Conservation (phyloP, 2,113 vertebrate species). For the Clarias batrachus region DNA sequence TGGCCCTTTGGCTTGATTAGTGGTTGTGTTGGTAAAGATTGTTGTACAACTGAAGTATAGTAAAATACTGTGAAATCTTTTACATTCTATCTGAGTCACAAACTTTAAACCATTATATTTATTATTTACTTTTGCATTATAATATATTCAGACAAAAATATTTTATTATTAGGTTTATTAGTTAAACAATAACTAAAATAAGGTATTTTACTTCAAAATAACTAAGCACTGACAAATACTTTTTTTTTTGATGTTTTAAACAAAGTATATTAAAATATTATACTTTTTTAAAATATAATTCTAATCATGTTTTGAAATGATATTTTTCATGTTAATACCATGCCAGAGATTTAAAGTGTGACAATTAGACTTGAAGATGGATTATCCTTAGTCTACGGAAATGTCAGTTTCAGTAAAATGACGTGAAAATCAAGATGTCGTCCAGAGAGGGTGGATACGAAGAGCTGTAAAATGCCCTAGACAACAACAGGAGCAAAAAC, state of each 20-base stretch:
- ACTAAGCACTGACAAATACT: background rate
- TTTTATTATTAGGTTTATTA: background rate
- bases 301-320: background rate
- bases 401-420: background rate
- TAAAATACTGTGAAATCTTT: slow-evolving; percentile 12
- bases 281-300: background rate
- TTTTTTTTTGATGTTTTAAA: background rate
- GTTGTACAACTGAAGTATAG: background rate
- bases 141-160: slow-evolving; percentile 8
- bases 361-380: background rate
- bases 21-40: background rate
- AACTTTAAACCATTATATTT: background rate
- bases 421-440: background rate
- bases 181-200: background rate
- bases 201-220: background rate
- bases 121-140: background rate
- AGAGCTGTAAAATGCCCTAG: background rate
- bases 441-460: background rate
- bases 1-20: slow-evolving; percentile 8
- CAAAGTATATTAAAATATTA: background rate
- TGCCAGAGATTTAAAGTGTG: background rate
- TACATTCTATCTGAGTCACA: background rate
- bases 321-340: background rate
- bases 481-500: background rate
- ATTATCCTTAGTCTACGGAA: background rate